Evolutionary conservation across 2,888 invertebrate genomes (phyloP).

Genomic region (Pelosia muscerda): DNA sequence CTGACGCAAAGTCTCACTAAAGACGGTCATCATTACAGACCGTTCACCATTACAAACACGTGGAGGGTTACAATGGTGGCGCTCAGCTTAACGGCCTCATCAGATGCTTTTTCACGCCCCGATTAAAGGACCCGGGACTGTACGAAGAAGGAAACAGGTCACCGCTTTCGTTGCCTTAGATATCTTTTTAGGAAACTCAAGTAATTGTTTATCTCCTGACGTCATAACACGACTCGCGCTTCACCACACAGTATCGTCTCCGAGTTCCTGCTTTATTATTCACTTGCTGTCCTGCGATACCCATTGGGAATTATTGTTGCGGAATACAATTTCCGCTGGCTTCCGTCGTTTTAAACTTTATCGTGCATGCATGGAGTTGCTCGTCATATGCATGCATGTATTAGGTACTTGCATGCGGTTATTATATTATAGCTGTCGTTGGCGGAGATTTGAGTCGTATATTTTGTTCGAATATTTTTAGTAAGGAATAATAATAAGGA

Average conservation of each 20-base stretch:
- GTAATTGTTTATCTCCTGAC: too few species aligned
- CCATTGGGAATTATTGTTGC: constrained; percentile 48
- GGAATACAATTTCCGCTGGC: constrained; percentile 48
- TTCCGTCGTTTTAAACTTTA: constrained; percentile 45
- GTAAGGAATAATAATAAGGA: too few species aligned
- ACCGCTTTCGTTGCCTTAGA: too few species aligned
- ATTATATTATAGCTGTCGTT: neutral
- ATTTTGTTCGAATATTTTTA: neutral
- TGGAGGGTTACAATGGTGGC: too few species aligned
- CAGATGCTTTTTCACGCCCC: too few species aligned
- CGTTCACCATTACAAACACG: too few species aligned
- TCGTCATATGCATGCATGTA: constrained; percentile 15
- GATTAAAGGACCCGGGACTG: too few species aligned
- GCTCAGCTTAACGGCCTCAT: too few species aligned
- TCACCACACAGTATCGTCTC: constrained; percentile 6
- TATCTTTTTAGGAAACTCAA: too few species aligned
- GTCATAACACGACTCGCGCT: constrained; percentile 2
- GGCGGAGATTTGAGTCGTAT: constrained; percentile 4
- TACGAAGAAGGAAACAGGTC: too few species aligned
- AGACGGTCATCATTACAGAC: too few species aligned
- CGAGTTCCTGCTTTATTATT: constrained; percentile 36
- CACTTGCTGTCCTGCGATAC: constrained; percentile 34
- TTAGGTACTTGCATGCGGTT: neutral
- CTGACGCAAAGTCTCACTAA: too few species aligned
- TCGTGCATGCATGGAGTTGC: constrained; percentile 42